Evolutionary conservation across 2,888 invertebrate species (phyloP).

Genomic region (Napeogenes sylphis): DNA sequence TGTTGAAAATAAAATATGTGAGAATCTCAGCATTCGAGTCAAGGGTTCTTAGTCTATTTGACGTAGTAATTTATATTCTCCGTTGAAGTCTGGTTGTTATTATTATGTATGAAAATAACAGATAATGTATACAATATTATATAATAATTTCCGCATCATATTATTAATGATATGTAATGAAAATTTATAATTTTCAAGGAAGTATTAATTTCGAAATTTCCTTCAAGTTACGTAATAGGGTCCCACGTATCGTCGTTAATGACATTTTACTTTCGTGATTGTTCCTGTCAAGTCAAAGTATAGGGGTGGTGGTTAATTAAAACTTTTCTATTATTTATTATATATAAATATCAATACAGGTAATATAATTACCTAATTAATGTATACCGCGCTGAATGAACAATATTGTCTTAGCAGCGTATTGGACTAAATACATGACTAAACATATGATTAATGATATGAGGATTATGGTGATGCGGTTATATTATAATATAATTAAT

Average conservation of each 20-base stretch:
- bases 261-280: conserved; percentile 69
- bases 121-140: background rate
- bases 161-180: too few relatives aligned
- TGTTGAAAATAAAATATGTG: conserved; percentile 35
- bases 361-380: conserved; percentile 29
- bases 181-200: conserved; percentile 3
- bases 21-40: conserved; percentile 30
- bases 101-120: background rate
- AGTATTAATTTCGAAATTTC: conserved; percentile 12
- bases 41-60: conserved; percentile 25
- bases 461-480: conserved; percentile 28
- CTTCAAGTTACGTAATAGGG: conserved; percentile 43
- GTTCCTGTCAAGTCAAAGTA: conserved; percentile 57
- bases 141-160: background rate
- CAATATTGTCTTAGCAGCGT: conserved; percentile 36
- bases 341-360: conserved; percentile 14
- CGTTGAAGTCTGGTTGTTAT: background rate
- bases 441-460: conserved; percentile 34
- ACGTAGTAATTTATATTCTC: conserved; percentile 15
- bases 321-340: conserved; percentile 32
- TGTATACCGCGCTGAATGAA: conserved; percentile 33
- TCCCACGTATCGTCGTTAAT: conserved; percentile 55
- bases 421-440: conserved; percentile 37
- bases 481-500: conserved; percentile 27
- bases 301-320: conserved; percentile 47